Evolutionary conservation across 2,888 invertebrate species (phyloP).

Genomic region (Tipula helvola): DNA sequence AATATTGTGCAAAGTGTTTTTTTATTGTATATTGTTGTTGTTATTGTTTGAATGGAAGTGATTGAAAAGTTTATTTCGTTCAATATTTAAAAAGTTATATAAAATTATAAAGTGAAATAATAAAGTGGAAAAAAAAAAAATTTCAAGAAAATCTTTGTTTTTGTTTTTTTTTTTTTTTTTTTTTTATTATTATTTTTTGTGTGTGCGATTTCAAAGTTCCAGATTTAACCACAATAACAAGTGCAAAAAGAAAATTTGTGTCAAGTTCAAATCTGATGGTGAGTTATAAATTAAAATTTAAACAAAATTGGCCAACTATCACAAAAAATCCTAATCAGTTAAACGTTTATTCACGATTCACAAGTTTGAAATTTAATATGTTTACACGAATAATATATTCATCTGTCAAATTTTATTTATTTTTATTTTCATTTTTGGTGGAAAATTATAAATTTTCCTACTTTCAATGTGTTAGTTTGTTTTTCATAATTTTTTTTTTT

Average conservation of each 20-base stretch:
- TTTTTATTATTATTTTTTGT: background rate
- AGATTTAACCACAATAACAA: background rate
- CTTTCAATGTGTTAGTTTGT: background rate
- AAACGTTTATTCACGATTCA: background rate
- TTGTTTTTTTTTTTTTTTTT: background rate
- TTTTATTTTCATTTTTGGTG: background rate
- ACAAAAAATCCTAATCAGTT: too few species aligned
- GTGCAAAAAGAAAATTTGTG: background rate
- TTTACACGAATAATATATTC: background rate
- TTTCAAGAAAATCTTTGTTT: background rate
- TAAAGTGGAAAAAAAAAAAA: background rate
- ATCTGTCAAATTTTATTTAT: background rate
- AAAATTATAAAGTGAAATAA: background rate
- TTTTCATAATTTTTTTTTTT: background rate
- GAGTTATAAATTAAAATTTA: background rate
- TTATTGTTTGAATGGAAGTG: background rate
- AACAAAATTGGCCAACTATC: background rate
- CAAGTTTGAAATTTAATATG: background rate
- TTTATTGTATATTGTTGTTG: background rate
- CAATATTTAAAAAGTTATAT: background rate
- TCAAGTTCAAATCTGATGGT: background rate
- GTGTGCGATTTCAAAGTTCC: background rate
- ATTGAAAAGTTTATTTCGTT: background rate
- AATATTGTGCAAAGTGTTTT: background rate
- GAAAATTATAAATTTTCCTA: background rate